These are phyloP conservation scores for Calameuta pallipes DNA, from an alignment of 2,888 invertebrate genomes.

Conservation along the genomic window DNA sequence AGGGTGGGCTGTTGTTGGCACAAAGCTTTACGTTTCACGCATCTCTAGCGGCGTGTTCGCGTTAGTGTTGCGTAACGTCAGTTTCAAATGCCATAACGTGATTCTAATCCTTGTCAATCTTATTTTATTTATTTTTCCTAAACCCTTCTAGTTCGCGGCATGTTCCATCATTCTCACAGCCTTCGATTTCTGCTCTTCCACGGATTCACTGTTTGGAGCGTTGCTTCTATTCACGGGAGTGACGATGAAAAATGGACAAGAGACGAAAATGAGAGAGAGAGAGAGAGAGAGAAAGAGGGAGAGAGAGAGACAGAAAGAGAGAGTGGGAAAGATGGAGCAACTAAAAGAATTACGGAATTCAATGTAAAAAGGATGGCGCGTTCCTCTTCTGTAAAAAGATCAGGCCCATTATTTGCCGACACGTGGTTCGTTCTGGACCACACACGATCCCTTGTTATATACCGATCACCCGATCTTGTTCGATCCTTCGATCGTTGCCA, in stretches of 20 bases:
- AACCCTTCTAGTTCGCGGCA: too few relatives aligned
- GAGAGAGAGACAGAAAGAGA: not conserved
- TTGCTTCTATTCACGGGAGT: too few relatives aligned
- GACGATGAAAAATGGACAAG: too few relatives aligned
- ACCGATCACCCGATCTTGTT: too few relatives aligned
- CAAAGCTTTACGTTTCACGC: conserved; percentile 3
- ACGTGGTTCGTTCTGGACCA: conserved; percentile 29
- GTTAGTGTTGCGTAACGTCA: not conserved
- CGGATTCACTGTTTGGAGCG: too few relatives aligned
- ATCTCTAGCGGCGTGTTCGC: not conserved
- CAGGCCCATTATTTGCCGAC: conserved; percentile 24
- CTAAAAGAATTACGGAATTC: conserved; percentile 43
- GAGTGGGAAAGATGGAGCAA: not conserved
- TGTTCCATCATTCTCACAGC: too few relatives aligned
- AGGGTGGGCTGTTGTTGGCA: not conserved
- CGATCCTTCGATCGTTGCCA: too few relatives aligned
- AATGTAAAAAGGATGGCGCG: conserved; percentile 41
- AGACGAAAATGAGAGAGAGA: not conserved
- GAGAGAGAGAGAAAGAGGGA: not conserved
- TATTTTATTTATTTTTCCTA: too few relatives aligned
- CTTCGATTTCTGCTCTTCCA: too few relatives aligned
- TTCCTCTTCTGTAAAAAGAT: conserved; percentile 34
- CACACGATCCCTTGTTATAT: conserved; percentile 29
- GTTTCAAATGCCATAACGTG: not conserved
- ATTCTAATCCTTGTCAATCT: too few relatives aligned